A percentile compares a stretch with the other conserved stretches of the same genome.
These are phyloP conservation scores for Parthenolecanium corni DNA, from an alignment of 2,888 invertebrate species.

Conservation along the genomic window DNA sequence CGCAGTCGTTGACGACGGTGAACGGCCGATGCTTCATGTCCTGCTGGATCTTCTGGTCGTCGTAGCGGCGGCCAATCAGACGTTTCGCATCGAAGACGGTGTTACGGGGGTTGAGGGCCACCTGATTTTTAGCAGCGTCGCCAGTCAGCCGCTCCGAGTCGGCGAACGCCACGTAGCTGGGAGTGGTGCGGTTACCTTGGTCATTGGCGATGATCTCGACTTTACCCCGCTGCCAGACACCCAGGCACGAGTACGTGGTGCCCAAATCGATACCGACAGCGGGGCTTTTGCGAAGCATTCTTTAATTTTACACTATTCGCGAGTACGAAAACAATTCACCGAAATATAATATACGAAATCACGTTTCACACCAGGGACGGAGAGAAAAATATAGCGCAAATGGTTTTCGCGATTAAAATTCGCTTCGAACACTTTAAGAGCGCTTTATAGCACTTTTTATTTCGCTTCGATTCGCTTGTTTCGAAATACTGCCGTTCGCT, in stretches of 20 bases:
- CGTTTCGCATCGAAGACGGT: conserved; percentile 72
- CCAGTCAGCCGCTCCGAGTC: conserved; percentile 54
- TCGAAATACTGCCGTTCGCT: too few relatives aligned
- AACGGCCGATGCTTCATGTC: conserved; percentile 81
- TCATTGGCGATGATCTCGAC: conserved; percentile 57
- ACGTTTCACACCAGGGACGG: too few relatives aligned
- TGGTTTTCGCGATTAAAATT: too few relatives aligned
- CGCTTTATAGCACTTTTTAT: too few relatives aligned
- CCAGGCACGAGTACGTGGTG: conserved; percentile 76
- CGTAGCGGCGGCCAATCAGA: conserved; percentile 52
- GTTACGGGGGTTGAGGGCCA: conserved; percentile 59
- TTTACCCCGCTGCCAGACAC: conserved; percentile 68
- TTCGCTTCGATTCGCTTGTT: too few relatives aligned
- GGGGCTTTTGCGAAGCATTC: conserved; percentile 39
- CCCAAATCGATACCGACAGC: conserved; percentile 75
- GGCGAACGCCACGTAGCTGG: conserved; percentile 72
- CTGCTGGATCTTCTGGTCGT: conserved; percentile 58
- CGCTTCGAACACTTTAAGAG: too few relatives aligned
- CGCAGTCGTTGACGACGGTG: conserved; percentile 50
- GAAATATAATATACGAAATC: too few relatives aligned
- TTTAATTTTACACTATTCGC: neutral
- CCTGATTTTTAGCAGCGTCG: conserved; percentile 45
- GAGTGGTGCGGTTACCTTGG: conserved; percentile 80
- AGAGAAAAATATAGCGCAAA: too few relatives aligned
- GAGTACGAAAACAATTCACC: neutral